Evolutionary conservation across 2,888 invertebrate genomes (phyloP), one percentile per base, ranked within the genome.

Genomic region (Eupithecia dodoneata): DNA sequence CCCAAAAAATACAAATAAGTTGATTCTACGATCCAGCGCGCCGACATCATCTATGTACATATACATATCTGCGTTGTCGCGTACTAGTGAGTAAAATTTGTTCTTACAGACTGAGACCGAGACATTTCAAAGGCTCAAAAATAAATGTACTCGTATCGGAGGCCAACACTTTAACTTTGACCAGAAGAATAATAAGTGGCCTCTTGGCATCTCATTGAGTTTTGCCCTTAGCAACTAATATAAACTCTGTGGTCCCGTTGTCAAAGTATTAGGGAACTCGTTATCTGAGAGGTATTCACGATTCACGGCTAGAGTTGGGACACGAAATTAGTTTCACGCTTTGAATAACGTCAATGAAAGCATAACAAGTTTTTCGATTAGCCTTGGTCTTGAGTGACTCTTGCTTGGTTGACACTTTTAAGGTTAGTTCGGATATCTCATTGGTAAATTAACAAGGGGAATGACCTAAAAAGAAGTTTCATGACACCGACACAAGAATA

Each of bases 251-350:
- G 81, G 82, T 82, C 77, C 83, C 85, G 84, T 85, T 86, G 85
- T 86, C 85, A 83, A 87, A 87, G 87, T 86, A 85, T 84, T 84
- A 85, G 81, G 77, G 80, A 86, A 86, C 85, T 87, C 85, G 85
- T 87, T 87, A 87, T 87, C 87, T 85, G 83, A 76, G 81, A 81
- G 80, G 80, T 82, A 83, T 79, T 79, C 79, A 72, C 79, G 78
- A 79, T 78, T 80, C 79, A 77, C 79, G 80, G 75, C 75, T 81
- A 75, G 79, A 42, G 76, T 15, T 76, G 74, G 15, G 10, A 44
- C 52, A 12, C 45, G 73, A 18, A 59, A 49, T 73, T 49, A 73
- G 70, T 70, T 47, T 70, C 6, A 45, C 13, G 15, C 42, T 67
- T 52, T 69, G n/a, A 66, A 70, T 70, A 18, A 69, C 12, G 10